Evolutionary conservation across 1,140 invertebrate species (phyloP).

Genomic region (Pentalonia nigronervosa): DNA sequence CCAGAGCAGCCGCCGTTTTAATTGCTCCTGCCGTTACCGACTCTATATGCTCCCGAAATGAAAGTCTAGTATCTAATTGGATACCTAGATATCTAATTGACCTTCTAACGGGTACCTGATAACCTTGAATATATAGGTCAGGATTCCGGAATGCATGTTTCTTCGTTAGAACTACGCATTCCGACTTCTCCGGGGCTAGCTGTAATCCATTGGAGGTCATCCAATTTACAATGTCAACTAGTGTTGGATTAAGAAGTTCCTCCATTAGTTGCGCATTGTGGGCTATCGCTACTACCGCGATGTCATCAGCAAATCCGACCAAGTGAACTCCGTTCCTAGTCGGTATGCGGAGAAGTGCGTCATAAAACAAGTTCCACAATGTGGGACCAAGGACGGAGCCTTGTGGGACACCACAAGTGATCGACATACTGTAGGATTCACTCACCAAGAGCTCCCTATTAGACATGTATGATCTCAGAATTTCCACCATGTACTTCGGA

Average conservation of each 20-base stretch:
- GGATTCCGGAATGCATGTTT: no score
- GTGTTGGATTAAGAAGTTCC: background rate
- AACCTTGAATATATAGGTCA: no score
- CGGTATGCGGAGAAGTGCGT: accelerated
- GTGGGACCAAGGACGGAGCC: background rate
- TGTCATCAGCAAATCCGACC: conserved; percentile 11
- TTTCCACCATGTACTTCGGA: background rate
- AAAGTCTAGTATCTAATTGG: no score
- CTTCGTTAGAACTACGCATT: no score
- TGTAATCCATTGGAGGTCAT: background rate
- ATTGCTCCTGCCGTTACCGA: no score
- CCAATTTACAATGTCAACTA: background rate
- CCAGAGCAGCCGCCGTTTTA: no score
- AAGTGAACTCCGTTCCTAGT: background rate
- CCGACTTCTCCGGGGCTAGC: no score
- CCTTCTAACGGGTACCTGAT: no score
- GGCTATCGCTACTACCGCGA: background rate
- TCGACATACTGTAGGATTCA: accelerated
- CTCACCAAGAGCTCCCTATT: no score
- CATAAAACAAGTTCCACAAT: background rate
- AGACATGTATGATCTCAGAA: no score
- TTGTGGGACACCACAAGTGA: background rate
- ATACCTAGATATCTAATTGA: no score
- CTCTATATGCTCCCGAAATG: no score
- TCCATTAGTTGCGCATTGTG: background rate